Conservation (phyloP, 2,113 vertebrate genomes). For the Ictalurus furcatus region DNA sequence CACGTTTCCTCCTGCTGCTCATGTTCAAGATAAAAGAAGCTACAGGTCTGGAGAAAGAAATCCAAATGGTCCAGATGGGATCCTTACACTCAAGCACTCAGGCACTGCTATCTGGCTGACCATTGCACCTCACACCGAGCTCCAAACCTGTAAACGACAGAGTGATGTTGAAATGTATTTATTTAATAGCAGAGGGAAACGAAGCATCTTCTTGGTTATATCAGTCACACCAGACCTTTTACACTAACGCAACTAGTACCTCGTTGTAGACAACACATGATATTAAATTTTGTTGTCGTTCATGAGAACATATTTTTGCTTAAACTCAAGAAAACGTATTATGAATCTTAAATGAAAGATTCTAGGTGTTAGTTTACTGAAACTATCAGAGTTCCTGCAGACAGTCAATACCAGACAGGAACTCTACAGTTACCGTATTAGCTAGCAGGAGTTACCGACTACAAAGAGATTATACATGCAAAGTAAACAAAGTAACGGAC, state of each 20-base stretch:
- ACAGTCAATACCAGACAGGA: background rate
- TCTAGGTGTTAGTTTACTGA: background rate
- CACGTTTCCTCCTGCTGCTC: conserved; percentile 88
- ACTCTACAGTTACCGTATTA: background rate
- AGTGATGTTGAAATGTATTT: background rate
- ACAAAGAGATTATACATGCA: background rate
- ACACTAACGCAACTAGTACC: background rate
- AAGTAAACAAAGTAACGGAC: background rate
- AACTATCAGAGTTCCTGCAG: conserved; percentile 6
- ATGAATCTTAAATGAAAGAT: too few species aligned
- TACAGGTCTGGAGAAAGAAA: background rate
- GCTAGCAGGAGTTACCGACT: background rate
- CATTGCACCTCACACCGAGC: background rate
- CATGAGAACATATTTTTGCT: background rate
- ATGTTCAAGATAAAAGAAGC: conserved; percentile 63
- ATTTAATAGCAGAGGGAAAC: background rate
- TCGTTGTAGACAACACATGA: background rate
- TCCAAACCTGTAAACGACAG: background rate
- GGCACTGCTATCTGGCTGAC: background rate
- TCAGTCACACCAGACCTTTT: background rate
- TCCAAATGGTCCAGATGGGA: background rate
- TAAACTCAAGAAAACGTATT: background rate
- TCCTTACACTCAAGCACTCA: background rate
- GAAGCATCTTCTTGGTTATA: background rate
- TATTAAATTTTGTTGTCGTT: background rate